phyloP scores from a whole-genome alignment of 1,140 invertebrate species.

The Cydia fagiglandana region DNA sequence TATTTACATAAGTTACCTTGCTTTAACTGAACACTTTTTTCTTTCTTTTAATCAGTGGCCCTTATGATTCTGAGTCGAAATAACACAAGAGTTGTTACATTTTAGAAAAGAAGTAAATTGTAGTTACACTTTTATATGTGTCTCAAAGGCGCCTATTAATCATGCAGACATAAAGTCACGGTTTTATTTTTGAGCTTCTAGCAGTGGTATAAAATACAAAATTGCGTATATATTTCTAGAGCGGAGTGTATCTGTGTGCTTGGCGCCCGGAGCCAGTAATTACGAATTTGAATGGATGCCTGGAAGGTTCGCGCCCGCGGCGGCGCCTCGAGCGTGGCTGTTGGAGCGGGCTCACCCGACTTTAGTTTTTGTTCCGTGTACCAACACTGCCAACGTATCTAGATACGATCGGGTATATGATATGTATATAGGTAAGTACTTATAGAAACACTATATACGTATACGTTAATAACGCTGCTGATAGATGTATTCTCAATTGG shows the following conservation, averaged over 20 bases:
- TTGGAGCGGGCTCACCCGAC: not conserved
- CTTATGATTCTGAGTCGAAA: too few species aligned
- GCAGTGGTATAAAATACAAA: not conserved
- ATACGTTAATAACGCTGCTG: not conserved
- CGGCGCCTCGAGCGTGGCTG: not conserved
- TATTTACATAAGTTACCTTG: too few species aligned
- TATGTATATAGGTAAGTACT: not conserved
- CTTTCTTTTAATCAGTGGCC: not conserved
- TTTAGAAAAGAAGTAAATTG: not conserved
- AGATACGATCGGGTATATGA: not conserved
- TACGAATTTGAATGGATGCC: constrained; percentile 30
- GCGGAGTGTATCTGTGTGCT: not conserved
- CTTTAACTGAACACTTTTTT: too few species aligned
- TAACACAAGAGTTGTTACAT: too few species aligned
- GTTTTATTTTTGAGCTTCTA: not conserved
- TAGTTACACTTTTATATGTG: not conserved
- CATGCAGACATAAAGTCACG: not conserved
- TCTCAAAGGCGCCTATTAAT: not conserved
- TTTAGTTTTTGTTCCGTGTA: constrained; percentile 11
- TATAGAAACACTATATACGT: not conserved
- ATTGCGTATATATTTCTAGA: not conserved
- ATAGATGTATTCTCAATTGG: not conserved
- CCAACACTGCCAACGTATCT: not conserved
- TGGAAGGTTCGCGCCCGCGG: constrained; percentile 21
- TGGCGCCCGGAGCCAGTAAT: constrained; percentile 16